Percentiles rank a stretch among this genome's conserved stretches.
These are phyloP conservation scores for Chaetorhynchus papuensis DNA, from an alignment of 2,113 vertebrate genomes.

Conservation along the genomic window DNA sequence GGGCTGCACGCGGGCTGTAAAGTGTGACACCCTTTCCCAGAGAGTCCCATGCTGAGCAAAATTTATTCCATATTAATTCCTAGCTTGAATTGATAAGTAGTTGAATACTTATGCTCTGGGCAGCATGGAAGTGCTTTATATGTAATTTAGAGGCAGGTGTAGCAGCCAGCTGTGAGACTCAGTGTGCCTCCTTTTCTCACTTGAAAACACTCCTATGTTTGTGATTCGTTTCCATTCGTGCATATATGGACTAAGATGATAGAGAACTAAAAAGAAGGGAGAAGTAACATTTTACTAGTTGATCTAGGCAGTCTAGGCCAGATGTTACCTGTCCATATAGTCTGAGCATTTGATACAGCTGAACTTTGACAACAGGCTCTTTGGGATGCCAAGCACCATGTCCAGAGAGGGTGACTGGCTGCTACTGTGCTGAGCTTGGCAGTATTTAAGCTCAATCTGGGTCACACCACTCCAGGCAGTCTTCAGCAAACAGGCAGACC, in stretches of 20 bases:
- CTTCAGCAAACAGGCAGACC: neutral
- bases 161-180: neutral
- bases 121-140: rapidly evolving
- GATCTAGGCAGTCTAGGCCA: neutral
- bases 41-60: neutral
- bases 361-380: neutral
- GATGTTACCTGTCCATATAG: rapidly evolving
- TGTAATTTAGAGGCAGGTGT: neutral
- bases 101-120: neutral
- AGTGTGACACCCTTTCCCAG: neutral
- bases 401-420: neutral
- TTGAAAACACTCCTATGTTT: neutral
- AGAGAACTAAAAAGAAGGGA: neutral
- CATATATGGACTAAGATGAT: neutral
- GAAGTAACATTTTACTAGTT: neutral
- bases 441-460: neutral
- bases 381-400: neutral
- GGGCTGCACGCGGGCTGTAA: neutral
- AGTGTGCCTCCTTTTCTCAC: neutral
- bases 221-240: neutral
- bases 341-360: neutral
- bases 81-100: neutral
- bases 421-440: neutral
- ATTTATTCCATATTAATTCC: neutral
- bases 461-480: neutral